Conservation (phyloP, 1,140 invertebrate species). For the Monochamus saltuarius region DNA sequence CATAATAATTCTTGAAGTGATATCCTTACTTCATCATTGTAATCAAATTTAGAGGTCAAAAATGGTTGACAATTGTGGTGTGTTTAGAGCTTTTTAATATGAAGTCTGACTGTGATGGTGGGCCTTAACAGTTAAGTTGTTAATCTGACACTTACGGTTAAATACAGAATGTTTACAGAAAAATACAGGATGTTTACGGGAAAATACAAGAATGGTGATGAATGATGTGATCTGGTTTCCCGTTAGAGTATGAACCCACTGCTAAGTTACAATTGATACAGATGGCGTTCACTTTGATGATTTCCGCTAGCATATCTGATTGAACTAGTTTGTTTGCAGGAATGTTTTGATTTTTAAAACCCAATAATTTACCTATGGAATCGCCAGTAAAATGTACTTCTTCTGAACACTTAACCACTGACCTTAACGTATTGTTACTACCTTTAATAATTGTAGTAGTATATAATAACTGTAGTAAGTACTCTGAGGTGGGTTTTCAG, state of each 20-base stretch:
- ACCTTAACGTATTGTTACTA: no score
- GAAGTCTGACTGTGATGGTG: slow-evolving; percentile 18
- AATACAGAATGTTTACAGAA: slow-evolving; percentile 21
- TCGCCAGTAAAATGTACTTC: background rate
- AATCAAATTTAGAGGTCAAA: background rate
- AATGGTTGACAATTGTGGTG: slow-evolving; percentile 13
- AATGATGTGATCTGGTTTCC: no score
- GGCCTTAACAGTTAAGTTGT: no score
- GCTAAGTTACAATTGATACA: background rate
- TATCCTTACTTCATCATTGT: slow-evolving; percentile 17
- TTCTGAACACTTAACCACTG: no score
- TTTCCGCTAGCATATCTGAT: slow-evolving; percentile 1
- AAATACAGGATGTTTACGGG: slow-evolving; percentile 6
- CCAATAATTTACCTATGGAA: background rate
- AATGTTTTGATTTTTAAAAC: background rate
- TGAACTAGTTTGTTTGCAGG: background rate
- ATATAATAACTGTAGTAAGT: no score
- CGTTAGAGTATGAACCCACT: background rate
- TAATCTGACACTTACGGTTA: slow-evolving; percentile 12
- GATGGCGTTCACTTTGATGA: background rate
- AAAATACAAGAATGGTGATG: background rate
- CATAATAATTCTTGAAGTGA: slow-evolving; percentile 17
- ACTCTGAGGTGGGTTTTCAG: background rate
- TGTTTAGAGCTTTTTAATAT: slow-evolving; percentile 17
- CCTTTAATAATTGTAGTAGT: no score